phyloP scores from a whole-genome alignment of 2,888 invertebrate species.

The Caenorhabditis auriculariae region DNA sequence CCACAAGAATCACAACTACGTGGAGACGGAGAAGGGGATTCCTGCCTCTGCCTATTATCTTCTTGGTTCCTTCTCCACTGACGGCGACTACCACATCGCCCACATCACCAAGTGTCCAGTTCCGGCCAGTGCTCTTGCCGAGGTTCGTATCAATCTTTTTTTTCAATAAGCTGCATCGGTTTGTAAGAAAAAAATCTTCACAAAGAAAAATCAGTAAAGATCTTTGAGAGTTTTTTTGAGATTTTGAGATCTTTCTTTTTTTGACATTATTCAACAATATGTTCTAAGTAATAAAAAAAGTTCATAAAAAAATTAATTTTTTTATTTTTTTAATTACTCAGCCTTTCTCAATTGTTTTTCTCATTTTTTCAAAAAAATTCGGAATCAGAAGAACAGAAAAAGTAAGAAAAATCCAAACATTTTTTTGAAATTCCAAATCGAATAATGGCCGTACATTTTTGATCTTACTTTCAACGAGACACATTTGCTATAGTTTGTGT shows the following conservation, averaged over 20 bases:
- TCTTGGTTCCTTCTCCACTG: conserved; percentile 34
- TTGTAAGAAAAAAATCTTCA: too few relatives aligned
- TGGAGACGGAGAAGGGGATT: conserved; percentile 26
- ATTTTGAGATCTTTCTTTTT: neutral
- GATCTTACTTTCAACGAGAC: too few relatives aligned
- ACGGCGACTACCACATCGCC: conserved; percentile 44
- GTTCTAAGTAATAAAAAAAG: neutral
- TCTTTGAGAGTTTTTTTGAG: too few relatives aligned
- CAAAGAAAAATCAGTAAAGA: too few relatives aligned
- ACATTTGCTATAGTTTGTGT: too few relatives aligned
- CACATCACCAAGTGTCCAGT: conserved; percentile 45
- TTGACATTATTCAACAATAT: neutral
- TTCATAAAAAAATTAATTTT: neutral
- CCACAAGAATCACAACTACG: conserved; percentile 27
- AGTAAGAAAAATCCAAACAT: too few relatives aligned
- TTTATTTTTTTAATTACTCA: neutral
- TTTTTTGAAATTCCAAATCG: too few relatives aligned
- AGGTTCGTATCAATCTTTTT: too few relatives aligned
- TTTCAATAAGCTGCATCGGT: too few relatives aligned
- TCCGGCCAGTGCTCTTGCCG: conserved; percentile 34
- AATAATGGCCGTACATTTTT: too few relatives aligned
- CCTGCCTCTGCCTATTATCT: conserved; percentile 42
- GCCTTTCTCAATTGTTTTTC: neutral
- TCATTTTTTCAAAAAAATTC: too few relatives aligned
- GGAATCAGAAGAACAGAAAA: too few relatives aligned